Conservation (phyloP, 2,888 invertebrate genomes). For the Acleris laterana region DNA sequence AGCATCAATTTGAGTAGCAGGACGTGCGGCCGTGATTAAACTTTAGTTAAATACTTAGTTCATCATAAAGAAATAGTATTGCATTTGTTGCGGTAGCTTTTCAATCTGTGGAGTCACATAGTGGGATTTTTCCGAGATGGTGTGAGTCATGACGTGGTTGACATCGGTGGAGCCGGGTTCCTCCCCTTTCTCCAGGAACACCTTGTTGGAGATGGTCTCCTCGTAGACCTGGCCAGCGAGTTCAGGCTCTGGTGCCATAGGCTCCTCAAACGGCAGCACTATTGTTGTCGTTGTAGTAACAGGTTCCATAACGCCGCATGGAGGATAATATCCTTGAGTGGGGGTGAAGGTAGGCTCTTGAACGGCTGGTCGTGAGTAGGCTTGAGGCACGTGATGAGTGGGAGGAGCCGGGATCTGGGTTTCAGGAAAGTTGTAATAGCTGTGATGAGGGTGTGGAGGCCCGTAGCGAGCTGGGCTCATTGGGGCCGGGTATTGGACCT, state of each 20-base stretch:
- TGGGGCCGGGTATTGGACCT: constrained; percentile 38
- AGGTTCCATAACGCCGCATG: constrained; percentile 61
- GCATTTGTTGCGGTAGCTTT: constrained; percentile 72
- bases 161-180: constrained; percentile 70
- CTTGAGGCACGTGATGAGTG: constrained; percentile 53
- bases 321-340: constrained; percentile 51
- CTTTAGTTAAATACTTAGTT: constrained; percentile 43
- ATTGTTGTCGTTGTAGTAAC: constrained; percentile 51
- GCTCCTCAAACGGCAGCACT: constrained; percentile 55
- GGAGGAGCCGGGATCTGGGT: constrained; percentile 59
- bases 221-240: constrained; percentile 72
- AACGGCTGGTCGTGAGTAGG: constrained; percentile 62
- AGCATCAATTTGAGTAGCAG: too few relatives aligned
- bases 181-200: constrained; percentile 66
- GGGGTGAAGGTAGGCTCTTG: constrained; percentile 65
- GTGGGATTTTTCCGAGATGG: constrained; percentile 71
- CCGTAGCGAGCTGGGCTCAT: constrained; percentile 47
- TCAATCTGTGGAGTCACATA: constrained; percentile 70
- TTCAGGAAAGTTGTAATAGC: constrained; percentile 57
- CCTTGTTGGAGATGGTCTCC: constrained; percentile 69
- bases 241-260: constrained; percentile 62
- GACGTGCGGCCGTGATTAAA: too few relatives aligned
- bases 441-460: constrained; percentile 41
- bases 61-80: constrained; percentile 70
- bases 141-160: constrained; percentile 75